Evolutionary conservation across 2,113 vertebrate species (phyloP).

Genomic region (human (Homo sapiens)): GRCh38 chr4:33693501-33694000

Average conservation of each 20-base stretch:
- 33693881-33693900: neutral
- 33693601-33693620: neutral
- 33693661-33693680: neutral
- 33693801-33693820: neutral
- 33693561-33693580: neutral
- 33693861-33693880: neutral
- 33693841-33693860: neutral
- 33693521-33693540: neutral
- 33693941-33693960: neutral
- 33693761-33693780: neutral
- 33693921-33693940: neutral
- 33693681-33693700: neutral
- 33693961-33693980: no score
- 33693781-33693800: neutral
- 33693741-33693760: neutral
- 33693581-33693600: neutral
- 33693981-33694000: no score
- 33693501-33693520: neutral
- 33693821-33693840: neutral
- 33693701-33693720: rapidly evolving
- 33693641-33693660: neutral
- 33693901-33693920: neutral
- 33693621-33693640: neutral
- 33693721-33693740: neutral
- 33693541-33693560: neutral